Evolutionary conservation across 2,888 invertebrate species (phyloP), one percentile per base, ranked within the genome.

Genomic region (Marronus borbonicus): DNA sequence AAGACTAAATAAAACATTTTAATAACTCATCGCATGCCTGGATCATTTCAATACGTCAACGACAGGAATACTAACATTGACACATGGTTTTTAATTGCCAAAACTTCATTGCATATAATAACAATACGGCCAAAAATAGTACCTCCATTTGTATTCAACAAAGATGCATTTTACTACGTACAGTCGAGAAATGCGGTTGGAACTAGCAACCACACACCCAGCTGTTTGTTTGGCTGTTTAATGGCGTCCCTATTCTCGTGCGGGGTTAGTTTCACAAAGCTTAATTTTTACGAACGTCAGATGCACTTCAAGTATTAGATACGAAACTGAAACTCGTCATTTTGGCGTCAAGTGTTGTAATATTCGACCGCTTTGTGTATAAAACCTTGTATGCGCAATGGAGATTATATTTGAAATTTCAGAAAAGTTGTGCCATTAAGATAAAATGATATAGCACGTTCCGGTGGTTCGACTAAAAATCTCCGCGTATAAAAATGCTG

Each of bases 231-330:
- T 14, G n/a, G 17, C 17, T 14, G 17, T 55, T n/a, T 55, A 55
- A 55, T 55, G 55, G 17, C 17, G n/a, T 14, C 17, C 55, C 7
- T n/a, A 55, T 17, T 17, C 17, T 55, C 28, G 60, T 8, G n/a
- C n/a, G 28, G 24, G 3, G 14, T 68, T 50, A 50, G 36, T 68
- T 49, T 49, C 20, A 28, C 24, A 8, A 28, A 24, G 50, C 49
- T 68, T 68, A 68, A 68, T 68, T 68, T 68, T 50, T 68, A 68
- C 68, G 68, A 68, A 24, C 50, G 68, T 68, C 68, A 68, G 68
- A 68, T 68, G 68, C 68, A 68, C 17, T 68, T 49, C 24, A 12
- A 50, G 44, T 49, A 24, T 68, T 68, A 50, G 49, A 68, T 68
- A 24, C 60, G 60, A 20, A 39, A 17, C 39, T 17, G 17, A 17